Percentiles rank a stretch among this genome's conserved stretches.
phyloP scores from a whole-genome alignment of 2,113 vertebrate species.

The Cyanocitta stelleri region DNA sequence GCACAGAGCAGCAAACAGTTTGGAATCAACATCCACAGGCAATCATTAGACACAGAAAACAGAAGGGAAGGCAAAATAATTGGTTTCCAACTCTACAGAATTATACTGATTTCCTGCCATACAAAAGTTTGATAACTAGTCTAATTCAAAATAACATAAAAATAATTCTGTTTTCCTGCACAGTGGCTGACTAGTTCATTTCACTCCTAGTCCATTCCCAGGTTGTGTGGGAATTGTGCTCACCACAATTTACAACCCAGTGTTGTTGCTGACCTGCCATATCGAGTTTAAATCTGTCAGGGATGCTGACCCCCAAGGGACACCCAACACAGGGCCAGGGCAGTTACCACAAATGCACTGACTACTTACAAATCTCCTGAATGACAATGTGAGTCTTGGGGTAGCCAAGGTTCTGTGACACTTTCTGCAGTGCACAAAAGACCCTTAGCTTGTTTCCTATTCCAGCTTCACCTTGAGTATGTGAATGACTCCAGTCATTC shows the following conservation, averaged over 20 bases:
- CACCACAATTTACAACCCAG: not conserved
- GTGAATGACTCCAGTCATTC: not conserved
- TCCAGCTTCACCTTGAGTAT: not conserved
- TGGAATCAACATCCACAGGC: not conserved
- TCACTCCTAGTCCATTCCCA: not conserved
- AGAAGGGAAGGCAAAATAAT: not conserved
- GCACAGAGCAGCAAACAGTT: not conserved
- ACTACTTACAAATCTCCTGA: not conserved
- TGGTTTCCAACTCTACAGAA: not conserved
- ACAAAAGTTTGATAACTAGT: not conserved
- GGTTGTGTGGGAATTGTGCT: not conserved
- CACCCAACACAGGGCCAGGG: not conserved
- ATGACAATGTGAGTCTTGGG: too few relatives aligned
- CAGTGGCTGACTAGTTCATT: not conserved
- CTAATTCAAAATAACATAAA: not conserved
- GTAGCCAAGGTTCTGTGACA: not conserved
- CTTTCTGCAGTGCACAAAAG: not conserved
- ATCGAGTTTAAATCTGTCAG: not conserved
- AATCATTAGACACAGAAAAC: not conserved
- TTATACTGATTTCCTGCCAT: not conserved
- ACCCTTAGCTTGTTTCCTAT: not conserved
- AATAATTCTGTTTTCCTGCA: not conserved
- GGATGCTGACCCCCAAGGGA: not conserved
- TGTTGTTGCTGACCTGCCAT: not conserved
- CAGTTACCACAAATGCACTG: not conserved